phyloP scores from a whole-genome alignment of 2,888 invertebrate genomes.

The Serripes groenlandicus region DNA sequence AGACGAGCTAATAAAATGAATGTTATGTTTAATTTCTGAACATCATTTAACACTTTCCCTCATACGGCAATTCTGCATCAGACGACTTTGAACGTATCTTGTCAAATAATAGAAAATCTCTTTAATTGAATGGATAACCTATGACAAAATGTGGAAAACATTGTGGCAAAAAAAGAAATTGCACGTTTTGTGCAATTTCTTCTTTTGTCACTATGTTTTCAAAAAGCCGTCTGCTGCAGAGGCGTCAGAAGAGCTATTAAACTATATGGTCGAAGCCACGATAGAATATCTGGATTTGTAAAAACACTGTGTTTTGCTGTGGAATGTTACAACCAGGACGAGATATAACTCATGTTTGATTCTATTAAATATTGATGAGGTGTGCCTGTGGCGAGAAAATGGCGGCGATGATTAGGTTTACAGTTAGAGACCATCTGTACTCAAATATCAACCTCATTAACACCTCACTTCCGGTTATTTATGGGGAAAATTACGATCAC shows the following conservation, averaged over 20 bases:
- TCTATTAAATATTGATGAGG: conserved; percentile 45
- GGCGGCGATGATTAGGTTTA: conserved; percentile 22
- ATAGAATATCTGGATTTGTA: no score
- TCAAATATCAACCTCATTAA: conserved; percentile 25
- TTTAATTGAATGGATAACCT: no score
- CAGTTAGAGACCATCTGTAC: conserved; percentile 13
- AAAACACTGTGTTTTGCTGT: no score
- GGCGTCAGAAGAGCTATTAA: no score
- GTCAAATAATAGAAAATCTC: no score
- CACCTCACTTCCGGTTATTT: conserved; percentile 24
- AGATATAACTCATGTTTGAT: conserved; percentile 31
- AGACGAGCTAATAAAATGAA: no score
- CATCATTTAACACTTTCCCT: no score
- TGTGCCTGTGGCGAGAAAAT: conserved; percentile 38
- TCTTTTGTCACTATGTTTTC: background rate
- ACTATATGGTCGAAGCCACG: no score
- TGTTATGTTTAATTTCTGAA: no score
- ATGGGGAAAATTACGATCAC: conserved; percentile 6
- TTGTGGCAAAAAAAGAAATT: background rate
- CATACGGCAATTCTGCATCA: no score
- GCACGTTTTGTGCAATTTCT: background rate
- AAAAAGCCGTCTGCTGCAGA: background rate
- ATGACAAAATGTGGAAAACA: background rate
- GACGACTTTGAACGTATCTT: no score
- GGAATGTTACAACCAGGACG: no score